Evolutionary conservation across 1,140 invertebrate genomes (phyloP).

Genomic region (Drosophila virilis): DNA sequence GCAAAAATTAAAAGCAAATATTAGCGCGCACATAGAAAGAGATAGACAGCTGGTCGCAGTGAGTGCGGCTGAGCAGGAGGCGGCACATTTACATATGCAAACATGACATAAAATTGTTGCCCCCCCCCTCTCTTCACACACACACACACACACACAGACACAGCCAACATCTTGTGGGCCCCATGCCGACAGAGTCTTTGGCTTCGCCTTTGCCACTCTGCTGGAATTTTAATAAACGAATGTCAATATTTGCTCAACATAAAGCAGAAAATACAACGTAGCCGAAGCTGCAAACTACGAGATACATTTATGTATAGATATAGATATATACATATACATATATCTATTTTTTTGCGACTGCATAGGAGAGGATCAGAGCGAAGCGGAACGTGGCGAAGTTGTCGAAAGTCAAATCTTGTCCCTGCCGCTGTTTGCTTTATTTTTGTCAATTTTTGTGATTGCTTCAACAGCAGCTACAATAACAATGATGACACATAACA

Average conservation of each 20-base stretch:
- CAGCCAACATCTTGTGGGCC: constrained; percentile 25
- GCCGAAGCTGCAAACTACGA: constrained; percentile 43
- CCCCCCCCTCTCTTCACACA: no score
- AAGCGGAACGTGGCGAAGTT: not conserved
- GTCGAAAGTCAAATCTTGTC: constrained; percentile 41
- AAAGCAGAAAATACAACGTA: constrained; percentile 80
- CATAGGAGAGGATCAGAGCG: not conserved
- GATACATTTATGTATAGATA: constrained; percentile 33
- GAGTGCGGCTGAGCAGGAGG: constrained; percentile 11
- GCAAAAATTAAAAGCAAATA: constrained; percentile 83
- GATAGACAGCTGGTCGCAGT: not conserved
- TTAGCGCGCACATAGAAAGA: constrained; percentile 55
- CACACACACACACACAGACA: not conserved
- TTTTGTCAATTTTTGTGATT: constrained; percentile 52
- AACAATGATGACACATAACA: constrained; percentile 9
- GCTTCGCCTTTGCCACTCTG: constrained; percentile 62
- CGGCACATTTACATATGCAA: constrained; percentile 79
- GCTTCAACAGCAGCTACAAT: constrained; percentile 23
- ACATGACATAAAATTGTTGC: constrained; percentile 70
- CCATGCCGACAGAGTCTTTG: constrained; percentile 39
- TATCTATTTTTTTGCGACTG: not conserved
- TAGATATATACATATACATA: constrained; percentile 1
- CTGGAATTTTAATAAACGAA: constrained; percentile 83
- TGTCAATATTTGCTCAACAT: constrained; percentile 83
- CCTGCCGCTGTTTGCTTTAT: constrained; percentile 55